Conservation (phyloP, 92 coral and sea anemone species). For the Porites rus region DNA sequence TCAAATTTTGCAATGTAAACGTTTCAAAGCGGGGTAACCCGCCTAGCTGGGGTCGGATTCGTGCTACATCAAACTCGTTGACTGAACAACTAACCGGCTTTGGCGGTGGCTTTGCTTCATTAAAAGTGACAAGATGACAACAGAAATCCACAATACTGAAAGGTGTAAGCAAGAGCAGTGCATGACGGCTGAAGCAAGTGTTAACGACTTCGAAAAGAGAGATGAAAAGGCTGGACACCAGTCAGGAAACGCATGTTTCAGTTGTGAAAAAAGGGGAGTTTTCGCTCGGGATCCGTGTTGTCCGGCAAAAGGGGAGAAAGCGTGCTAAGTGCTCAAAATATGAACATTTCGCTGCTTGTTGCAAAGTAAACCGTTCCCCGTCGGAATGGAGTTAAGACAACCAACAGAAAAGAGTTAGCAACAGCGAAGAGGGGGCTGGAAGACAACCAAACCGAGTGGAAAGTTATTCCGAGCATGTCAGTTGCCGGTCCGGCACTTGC, state of each 20-base stretch:
- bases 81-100: too few relatives aligned
- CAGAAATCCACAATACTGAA: not conserved
- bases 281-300: not conserved
- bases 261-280: not conserved
- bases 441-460: not conserved
- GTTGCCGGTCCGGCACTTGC: not conserved
- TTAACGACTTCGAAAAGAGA: not conserved
- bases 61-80: too few relatives aligned
- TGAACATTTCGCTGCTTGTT: not conserved
- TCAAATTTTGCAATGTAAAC: too few relatives aligned
- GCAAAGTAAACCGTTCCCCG: not conserved
- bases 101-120: too few relatives aligned
- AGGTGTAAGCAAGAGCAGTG: constrained; percentile 47
- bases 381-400: not conserved
- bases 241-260: not conserved
- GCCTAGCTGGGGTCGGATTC: too few relatives aligned
- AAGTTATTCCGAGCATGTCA: not conserved
- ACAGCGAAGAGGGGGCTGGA: not conserved
- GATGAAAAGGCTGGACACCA: not conserved
- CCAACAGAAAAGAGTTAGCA: not conserved
- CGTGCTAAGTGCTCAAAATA: not conserved
- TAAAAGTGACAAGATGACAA: too few relatives aligned
- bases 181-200: constrained; percentile 36
- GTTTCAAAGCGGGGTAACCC: too few relatives aligned
- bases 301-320: too few relatives aligned